Evolutionary conservation across 2,888 invertebrate species (phyloP).

Genomic region (Erpobdella octoculata): DNA sequence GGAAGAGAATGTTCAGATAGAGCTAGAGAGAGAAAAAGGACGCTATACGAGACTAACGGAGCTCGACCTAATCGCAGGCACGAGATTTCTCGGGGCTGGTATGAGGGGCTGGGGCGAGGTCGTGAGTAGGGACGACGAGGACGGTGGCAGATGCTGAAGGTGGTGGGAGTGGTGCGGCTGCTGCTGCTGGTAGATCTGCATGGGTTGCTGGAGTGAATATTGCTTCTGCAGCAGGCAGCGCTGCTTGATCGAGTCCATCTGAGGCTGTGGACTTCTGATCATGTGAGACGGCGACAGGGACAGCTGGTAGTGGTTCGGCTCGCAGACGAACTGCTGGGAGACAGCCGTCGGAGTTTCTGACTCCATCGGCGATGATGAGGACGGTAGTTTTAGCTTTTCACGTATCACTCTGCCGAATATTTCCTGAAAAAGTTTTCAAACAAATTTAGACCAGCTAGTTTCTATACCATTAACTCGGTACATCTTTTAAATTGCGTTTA

Average conservation of each 20-base stretch:
- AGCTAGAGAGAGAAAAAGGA: background rate
- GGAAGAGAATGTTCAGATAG: background rate
- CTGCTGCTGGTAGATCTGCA: background rate
- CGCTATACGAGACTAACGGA: constrained; percentile 38
- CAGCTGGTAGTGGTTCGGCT: constrained; percentile 8
- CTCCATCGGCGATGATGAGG: background rate
- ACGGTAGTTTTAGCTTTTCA: constrained; percentile 20
- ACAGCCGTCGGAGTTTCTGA: background rate
- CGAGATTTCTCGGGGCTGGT: constrained; percentile 33
- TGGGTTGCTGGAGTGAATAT: background rate
- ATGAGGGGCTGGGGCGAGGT: background rate
- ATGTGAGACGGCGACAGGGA: background rate
- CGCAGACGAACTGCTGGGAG: constrained; percentile 12
- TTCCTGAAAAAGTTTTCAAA: background rate
- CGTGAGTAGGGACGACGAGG: background rate
- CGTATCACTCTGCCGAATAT: constrained; percentile 19
- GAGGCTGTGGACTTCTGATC: background rate
- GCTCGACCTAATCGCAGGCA: constrained; percentile 37
- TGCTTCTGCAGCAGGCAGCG: background rate
- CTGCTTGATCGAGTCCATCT: constrained; percentile 5
- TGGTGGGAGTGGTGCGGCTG: background rate
- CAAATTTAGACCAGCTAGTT: no score
- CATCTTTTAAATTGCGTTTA: background rate
- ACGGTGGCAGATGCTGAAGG: constrained; percentile 12
- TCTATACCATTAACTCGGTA: no score